Evolutionary conservation across 2,797 vertebrate species (phyloP).

Genomic region (Anomalospiza imberbis): DNA sequence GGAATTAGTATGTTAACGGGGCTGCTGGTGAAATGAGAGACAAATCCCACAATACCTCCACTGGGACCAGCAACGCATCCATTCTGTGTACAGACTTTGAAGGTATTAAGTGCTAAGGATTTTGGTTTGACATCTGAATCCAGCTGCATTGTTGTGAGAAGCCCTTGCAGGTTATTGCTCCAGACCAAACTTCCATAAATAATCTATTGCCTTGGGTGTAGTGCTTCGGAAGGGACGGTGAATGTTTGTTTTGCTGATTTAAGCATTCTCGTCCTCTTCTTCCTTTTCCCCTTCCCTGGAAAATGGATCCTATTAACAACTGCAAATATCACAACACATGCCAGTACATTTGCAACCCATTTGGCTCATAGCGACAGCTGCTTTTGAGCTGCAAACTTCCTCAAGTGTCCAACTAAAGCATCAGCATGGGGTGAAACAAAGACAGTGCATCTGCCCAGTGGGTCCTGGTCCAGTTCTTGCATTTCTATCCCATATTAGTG

Average conservation of each 20-base stretch:
- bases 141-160: constrained; percentile 49
- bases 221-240: not conserved
- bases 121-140: constrained; percentile 57
- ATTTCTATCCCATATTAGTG: not conserved
- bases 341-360: constrained; percentile 45
- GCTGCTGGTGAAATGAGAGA: not conserved
- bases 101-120: constrained; percentile 51
- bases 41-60: constrained; percentile 2
- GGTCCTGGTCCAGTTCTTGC: not conserved
- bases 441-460: not conserved
- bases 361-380: not conserved
- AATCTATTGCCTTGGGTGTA: not conserved
- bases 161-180: constrained; percentile 26
- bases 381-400: not conserved
- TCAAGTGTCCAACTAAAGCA: not conserved
- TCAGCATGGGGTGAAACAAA: not conserved
- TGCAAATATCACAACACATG: constrained; percentile 17
- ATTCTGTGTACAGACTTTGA: constrained; percentile 33
- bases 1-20: not conserved
- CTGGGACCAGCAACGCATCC: not conserved
- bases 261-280: not conserved
- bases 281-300: constrained; percentile 16
- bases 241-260: constrained; percentile 31
- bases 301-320: constrained; percentile 24
- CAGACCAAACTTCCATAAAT: constrained; percentile 8